A percentile compares a stretch with the other conserved stretches of the same genome.
These are phyloP conservation scores for Hydrotaea cyrtoneurina DNA, from an alignment of 2,888 invertebrate species.

Conservation along the genomic window DNA sequence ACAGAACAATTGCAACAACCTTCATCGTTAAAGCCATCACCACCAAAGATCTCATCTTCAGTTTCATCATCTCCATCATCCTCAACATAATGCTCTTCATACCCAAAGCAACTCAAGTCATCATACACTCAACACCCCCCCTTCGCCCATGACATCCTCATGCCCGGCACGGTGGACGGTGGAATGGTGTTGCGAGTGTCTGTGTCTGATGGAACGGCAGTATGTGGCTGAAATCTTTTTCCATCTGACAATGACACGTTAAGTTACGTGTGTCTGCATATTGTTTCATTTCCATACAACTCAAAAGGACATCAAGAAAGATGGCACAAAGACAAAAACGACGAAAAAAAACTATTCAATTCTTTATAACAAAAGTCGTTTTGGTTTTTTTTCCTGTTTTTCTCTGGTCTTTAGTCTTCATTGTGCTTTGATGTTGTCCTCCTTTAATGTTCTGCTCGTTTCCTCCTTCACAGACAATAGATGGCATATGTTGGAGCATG, in stretches of 20 bases:
- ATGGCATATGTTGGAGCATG: slow-evolving; percentile 9
- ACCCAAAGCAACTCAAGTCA: background rate
- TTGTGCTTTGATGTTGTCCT: slow-evolving; percentile 6
- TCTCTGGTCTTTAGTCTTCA: no score
- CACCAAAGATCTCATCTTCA: background rate
- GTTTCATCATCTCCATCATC: background rate
- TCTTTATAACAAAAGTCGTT: background rate
- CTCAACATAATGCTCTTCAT: background rate
- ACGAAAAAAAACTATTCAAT: background rate
- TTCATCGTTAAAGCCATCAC: slow-evolving; percentile 19
- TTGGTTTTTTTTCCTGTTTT: background rate
- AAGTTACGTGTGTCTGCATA: slow-evolving; percentile 21
- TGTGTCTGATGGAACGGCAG: background rate
- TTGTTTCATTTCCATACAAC: background rate
- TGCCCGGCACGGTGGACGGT: no score
- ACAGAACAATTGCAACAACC: background rate
- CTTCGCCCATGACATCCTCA: background rate
- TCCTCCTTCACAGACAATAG: background rate
- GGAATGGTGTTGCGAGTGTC: no score
- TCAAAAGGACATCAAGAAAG: slow-evolving; percentile 6
- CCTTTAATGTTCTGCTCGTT: background rate
- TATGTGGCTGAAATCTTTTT: background rate
- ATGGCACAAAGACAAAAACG: background rate
- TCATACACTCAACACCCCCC: background rate
- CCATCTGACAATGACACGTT: slow-evolving; percentile 47